Percentiles rank a stretch among this genome's conserved stretches.
Conservation (phyloP, 2,113 vertebrate species). For the Amazona guildingii region DNA sequence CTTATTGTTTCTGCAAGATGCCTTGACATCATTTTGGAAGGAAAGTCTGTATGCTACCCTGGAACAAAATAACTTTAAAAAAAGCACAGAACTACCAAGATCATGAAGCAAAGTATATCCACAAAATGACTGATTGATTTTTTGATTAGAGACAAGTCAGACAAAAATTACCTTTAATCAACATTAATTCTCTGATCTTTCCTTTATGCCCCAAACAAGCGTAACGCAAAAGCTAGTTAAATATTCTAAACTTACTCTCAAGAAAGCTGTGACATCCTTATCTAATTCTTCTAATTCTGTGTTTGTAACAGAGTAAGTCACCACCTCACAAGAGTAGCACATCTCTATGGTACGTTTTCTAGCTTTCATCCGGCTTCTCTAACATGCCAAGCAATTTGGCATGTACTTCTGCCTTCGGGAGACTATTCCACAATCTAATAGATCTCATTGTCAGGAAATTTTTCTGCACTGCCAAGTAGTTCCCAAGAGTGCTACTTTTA, state of each 20-base stretch:
- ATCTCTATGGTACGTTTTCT: background rate
- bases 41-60: background rate
- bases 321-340: background rate
- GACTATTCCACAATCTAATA: constrained; percentile 59
- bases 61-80: background rate
- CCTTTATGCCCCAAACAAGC: background rate
- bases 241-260: background rate
- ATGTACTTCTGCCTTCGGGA: constrained; percentile 38
- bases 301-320: background rate
- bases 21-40: constrained; percentile 8
- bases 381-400: constrained; percentile 59
- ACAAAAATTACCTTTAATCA: background rate
- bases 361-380: constrained; percentile 11
- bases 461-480: constrained; percentile 40
- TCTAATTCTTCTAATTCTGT: background rate
- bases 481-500: constrained; percentile 67
- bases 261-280: background rate
- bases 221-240: background rate
- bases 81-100: background rate
- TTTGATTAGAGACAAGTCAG: background rate
- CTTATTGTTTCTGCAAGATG: constrained; percentile 47
- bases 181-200: background rate
- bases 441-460: constrained; percentile 66
- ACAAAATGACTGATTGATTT: background rate
- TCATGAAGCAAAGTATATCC: background rate